Percentiles rank a stretch among this genome's conserved stretches.
phyloP scores from a whole-genome alignment of 1,140 invertebrate species.

The Drosophila nasuta region DNA sequence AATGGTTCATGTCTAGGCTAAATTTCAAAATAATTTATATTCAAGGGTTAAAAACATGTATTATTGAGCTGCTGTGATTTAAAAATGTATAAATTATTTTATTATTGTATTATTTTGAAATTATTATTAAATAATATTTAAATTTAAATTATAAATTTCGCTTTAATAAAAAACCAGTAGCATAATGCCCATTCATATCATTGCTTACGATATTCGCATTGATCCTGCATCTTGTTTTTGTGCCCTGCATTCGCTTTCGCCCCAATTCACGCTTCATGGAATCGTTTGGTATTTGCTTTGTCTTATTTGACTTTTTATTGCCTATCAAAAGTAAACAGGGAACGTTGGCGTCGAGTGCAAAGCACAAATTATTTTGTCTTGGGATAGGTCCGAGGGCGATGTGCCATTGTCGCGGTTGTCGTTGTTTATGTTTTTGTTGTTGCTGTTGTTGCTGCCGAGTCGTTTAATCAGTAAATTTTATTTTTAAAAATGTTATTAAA shows the following conservation, averaged over 20 bases:
- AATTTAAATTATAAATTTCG: neutral
- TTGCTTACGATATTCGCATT: constrained; percentile 20
- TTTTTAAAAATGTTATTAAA: constrained; percentile 83
- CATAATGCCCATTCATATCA: too few relatives aligned
- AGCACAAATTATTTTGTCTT: constrained; percentile 61
- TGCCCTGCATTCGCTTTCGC: neutral
- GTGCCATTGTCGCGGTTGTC: constrained; percentile 45
- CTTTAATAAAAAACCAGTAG: neutral
- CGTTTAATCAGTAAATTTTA: constrained; percentile 80
- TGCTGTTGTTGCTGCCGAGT: constrained; percentile 32
- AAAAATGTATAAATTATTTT: too few relatives aligned
- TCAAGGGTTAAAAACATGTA: neutral
- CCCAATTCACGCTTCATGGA: neutral
- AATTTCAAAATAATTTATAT: neutral
- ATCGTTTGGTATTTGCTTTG: neutral
- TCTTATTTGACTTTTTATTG: constrained; percentile 17
- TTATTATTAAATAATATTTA: too few relatives aligned
- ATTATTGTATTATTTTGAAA: too few relatives aligned
- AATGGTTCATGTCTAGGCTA: neutral
- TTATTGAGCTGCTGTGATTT: too few relatives aligned
- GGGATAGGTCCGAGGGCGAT: constrained; percentile 66
- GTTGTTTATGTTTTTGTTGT: constrained; percentile 11
- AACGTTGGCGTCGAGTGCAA: constrained; percentile 21
- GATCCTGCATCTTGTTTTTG: constrained; percentile 22
- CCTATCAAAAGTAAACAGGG: constrained; percentile 51